Evolutionary conservation across 2,888 invertebrate species (phyloP).

Genomic region (Loripinus fragilis): DNA sequence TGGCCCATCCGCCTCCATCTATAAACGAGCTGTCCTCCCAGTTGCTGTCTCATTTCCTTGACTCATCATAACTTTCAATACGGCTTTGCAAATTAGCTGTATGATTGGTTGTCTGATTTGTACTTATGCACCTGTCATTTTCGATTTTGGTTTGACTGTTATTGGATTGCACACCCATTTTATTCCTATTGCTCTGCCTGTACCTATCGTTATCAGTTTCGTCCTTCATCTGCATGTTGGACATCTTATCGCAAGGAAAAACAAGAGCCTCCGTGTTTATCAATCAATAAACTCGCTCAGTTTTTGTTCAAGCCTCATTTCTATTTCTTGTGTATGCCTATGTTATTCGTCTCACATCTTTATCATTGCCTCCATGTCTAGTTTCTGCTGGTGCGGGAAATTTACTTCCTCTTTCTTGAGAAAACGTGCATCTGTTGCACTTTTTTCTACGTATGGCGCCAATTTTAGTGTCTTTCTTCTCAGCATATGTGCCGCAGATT

Average conservation of each 20-base stretch:
- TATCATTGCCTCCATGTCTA: not conserved
- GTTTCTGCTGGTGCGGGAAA: not conserved
- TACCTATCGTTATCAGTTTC: not conserved
- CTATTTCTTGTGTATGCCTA: not conserved
- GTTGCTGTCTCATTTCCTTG: not conserved
- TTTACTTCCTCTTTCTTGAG: not conserved
- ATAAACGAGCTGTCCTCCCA: not conserved
- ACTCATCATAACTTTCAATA: not conserved
- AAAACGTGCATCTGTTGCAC: too few species aligned
- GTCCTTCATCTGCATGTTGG: not conserved
- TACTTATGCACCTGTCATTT: not conserved
- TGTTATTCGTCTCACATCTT: not conserved
- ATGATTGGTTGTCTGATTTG: not conserved
- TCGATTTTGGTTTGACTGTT: not conserved
- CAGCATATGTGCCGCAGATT: too few species aligned
- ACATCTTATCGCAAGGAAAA: not conserved
- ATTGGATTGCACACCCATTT: not conserved
- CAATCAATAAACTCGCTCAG: not conserved
- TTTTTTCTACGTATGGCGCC: too few species aligned
- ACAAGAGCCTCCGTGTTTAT: not conserved
- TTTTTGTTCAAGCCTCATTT: constrained; percentile 4
- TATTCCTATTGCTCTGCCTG: not conserved
- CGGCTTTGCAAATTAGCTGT: not conserved
- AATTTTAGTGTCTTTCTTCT: constrained; percentile 3
- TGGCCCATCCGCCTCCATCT: not conserved